A percentile compares a stretch with the other conserved stretches of the same genome.
These are phyloP conservation scores for Brienomyrus brachyistius DNA, from an alignment of 2,113 vertebrate genomes.

Conservation along the genomic window DNA sequence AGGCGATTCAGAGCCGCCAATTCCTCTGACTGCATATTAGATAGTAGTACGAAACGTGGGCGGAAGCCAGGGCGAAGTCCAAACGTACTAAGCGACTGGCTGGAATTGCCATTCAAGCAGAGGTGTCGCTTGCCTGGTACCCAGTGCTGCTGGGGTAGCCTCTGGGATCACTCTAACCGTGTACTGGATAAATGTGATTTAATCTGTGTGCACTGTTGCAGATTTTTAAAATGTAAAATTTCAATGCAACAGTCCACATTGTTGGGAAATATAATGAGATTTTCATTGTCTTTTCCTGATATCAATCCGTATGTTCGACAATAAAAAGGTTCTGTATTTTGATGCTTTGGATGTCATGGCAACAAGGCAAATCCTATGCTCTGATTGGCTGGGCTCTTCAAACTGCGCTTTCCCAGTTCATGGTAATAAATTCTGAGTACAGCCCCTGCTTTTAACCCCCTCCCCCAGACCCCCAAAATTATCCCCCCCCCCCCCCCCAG, in stretches of 20 bases:
- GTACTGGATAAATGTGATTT: not conserved
- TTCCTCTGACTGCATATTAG: not conserved
- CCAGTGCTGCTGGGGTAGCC: not conserved
- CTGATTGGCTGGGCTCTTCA: slow-evolving; percentile 46
- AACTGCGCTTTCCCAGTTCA: slow-evolving; percentile 31
- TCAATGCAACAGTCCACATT: not conserved
- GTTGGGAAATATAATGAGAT: not conserved
- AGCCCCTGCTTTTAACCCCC: slow-evolving; percentile 48
- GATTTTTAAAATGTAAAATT: not conserved
- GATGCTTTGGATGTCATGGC: slow-evolving; percentile 36
- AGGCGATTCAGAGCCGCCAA: not conserved
- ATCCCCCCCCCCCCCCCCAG: slow-evolving; percentile 28
- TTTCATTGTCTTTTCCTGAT: slow-evolving; percentile 7
- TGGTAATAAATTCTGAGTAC: slow-evolving; percentile 66
- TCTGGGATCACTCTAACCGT: not conserved
- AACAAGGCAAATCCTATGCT: slow-evolving; percentile 29
- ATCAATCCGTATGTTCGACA: not conserved
- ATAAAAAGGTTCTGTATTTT: slow-evolving; percentile 16
- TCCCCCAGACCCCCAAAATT: not conserved
- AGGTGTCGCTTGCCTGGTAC: not conserved
- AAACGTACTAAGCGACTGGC: not conserved
- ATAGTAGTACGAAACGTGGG: not conserved
- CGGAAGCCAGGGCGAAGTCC: not conserved
- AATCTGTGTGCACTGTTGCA: not conserved
- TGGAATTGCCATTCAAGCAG: not conserved